These are phyloP conservation scores for Pangasius larnaudii DNA, from an alignment of 2,797 vertebrate genomes.

Conservation along the genomic window DNA sequence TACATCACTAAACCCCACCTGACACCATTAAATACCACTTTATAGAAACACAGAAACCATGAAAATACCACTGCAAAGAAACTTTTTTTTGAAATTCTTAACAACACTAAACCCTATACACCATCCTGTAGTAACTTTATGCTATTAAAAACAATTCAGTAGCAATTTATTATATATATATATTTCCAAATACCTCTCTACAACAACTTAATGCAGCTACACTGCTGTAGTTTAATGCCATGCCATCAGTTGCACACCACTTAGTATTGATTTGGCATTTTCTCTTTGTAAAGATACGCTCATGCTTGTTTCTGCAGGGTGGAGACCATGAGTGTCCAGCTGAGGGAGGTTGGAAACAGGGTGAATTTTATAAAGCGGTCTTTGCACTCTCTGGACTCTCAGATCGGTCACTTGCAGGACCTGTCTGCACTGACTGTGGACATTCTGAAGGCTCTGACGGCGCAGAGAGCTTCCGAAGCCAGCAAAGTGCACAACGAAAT, in stretches of 20 bases:
- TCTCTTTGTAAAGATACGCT: neutral
- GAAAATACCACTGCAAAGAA: neutral
- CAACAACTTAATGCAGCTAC: neutral
- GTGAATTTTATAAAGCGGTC: conserved; percentile 98
- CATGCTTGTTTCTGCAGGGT: conserved; percentile 75
- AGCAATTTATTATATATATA: neutral
- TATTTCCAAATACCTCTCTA: no score
- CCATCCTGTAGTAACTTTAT: neutral
- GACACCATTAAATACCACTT: neutral
- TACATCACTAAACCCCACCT: neutral
- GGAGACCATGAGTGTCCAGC: conserved; percentile 95
- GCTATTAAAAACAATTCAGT: neutral
- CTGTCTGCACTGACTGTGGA: conserved; percentile 96
- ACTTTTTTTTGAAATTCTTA: no score
- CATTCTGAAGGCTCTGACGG: conserved; percentile 94
- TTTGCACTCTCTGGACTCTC: conserved; percentile 94
- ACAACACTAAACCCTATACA: neutral
- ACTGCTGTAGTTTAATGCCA: neutral
- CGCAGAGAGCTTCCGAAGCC: conserved; percentile 94
- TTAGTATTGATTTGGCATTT: neutral
- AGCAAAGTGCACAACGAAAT: conserved; percentile 98
- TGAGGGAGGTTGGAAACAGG: conserved; percentile 96
- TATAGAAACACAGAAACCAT: neutral
- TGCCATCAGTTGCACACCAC: no score
- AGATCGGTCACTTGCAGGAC: conserved; percentile 99